A percentile compares a stretch with the other conserved stretches of the same genome.
phyloP scores from a whole-genome alignment of 2,113 vertebrate genomes.

The Pantherophis guttatus region DNA sequence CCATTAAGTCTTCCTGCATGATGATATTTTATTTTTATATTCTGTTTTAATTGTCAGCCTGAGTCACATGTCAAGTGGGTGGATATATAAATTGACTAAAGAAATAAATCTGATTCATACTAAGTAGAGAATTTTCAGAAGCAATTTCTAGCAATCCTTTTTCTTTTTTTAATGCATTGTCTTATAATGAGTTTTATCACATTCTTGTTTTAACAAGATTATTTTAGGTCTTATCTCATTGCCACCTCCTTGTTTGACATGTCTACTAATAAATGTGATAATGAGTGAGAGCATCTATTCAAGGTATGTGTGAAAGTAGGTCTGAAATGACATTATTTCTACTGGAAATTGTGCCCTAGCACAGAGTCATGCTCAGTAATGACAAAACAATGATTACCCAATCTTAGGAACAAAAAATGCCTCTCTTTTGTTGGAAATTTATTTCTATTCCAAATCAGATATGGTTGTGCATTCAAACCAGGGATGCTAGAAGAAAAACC shows the following conservation, averaged over 20 bases:
- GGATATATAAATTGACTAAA: background rate
- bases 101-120: background rate
- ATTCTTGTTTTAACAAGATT: slow-evolving; percentile 45
- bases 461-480: background rate
- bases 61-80: background rate
- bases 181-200: slow-evolving; percentile 37
- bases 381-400: slow-evolving; percentile 46
- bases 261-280: slow-evolving; percentile 72
- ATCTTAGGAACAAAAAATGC: slow-evolving; percentile 46
- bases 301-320: slow-evolving; percentile 68
- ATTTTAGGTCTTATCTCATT: slow-evolving; percentile 61
- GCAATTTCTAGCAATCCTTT: slow-evolving; percentile 9
- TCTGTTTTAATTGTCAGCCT: background rate
- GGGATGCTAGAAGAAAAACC: background rate
- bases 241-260: slow-evolving; percentile 71
- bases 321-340: slow-evolving; percentile 67
- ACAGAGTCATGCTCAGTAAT: slow-evolving; percentile 59
- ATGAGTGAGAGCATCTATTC: slow-evolving; percentile 74
- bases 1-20: background rate
- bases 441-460: background rate
- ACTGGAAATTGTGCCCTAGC: slow-evolving; percentile 67
- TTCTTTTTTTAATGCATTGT: background rate
- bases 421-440: slow-evolving; percentile 44
- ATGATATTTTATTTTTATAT: background rate
- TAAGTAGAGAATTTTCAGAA: slow-evolving; percentile 1